Evolutionary conservation across 2,113 vertebrate species (phyloP).

Genomic region (Octodon degus): DNA sequence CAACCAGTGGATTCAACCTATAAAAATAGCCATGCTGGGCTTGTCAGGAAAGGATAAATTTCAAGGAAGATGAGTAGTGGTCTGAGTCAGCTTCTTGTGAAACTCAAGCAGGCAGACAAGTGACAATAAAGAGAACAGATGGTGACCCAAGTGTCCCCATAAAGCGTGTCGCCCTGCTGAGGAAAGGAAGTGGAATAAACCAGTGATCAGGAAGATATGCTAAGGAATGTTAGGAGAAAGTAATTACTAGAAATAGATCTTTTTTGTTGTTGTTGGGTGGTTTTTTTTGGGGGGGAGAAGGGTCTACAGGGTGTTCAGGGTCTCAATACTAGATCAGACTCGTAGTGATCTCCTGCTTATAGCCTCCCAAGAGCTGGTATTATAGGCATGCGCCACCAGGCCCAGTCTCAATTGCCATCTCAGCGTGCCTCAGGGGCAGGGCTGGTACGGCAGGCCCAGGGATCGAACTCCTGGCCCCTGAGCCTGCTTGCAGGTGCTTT

Average conservation of each 20-base stretch:
- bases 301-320: too few relatives aligned
- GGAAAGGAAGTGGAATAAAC: constrained; percentile 34
- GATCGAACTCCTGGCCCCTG: too few relatives aligned
- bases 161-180: not conserved
- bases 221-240: not conserved
- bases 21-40: constrained; percentile 25
- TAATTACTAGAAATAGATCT: not conserved
- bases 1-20: not conserved
- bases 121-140: not conserved
- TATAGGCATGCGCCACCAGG: too few relatives aligned
- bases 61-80: constrained; percentile 50
- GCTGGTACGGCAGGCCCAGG: too few relatives aligned
- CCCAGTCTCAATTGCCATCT: too few relatives aligned
- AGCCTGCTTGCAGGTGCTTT: too few relatives aligned
- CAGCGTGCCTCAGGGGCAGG: too few relatives aligned
- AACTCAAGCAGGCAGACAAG: constrained; percentile 38
- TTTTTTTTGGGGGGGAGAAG: too few relatives aligned
- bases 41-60: not conserved
- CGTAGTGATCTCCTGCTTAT: too few relatives aligned
- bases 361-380: too few relatives aligned
- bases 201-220: not conserved
- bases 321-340: too few relatives aligned
- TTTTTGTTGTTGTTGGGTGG: not conserved
- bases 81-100: constrained; percentile 58
- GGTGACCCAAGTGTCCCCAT: not conserved